A percentile compares a stretch with the other conserved stretches of the same genome.
phyloP scores from a whole-genome alignment of 2,797 vertebrate species.

The Helostoma temminkii region DNA sequence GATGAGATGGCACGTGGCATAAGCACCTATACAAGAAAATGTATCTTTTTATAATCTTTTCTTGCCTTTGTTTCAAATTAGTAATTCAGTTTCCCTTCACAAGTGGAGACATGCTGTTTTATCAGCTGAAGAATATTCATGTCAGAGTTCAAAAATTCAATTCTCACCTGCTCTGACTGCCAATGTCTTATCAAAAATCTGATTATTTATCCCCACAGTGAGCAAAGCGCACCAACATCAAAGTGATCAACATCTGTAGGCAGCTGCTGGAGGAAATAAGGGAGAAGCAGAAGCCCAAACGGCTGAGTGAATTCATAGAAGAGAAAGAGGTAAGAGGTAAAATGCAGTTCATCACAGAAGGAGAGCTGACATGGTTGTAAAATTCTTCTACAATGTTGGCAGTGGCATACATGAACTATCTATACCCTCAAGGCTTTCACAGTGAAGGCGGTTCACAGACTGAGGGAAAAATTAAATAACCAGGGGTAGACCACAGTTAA shows the following conservation, averaged over 20 bases:
- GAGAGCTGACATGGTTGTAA: constrained; percentile 59
- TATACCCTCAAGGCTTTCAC: constrained; percentile 56
- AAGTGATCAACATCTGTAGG: constrained; percentile 53
- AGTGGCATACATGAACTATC: constrained; percentile 48
- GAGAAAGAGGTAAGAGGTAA: constrained; percentile 55
- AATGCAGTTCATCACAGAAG: constrained; percentile 56
- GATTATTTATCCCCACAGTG: constrained; percentile 71
- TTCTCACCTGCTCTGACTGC: constrained; percentile 69
- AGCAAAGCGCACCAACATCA: constrained; percentile 36
- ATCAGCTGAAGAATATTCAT: constrained; percentile 44
- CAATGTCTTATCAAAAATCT: constrained; percentile 62
- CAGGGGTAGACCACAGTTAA: constrained; percentile 69
- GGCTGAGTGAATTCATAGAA: constrained; percentile 30
- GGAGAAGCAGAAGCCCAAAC: constrained; percentile 31
- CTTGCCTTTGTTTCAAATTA: constrained; percentile 63
- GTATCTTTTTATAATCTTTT: constrained; percentile 61
- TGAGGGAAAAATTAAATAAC: constrained; percentile 62
- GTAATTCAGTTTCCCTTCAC: constrained; percentile 62
- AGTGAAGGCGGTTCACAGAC: constrained; percentile 46
- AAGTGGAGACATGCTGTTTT: constrained; percentile 43
- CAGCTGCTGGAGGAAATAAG: constrained; percentile 37
- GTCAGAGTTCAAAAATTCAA: constrained; percentile 70
- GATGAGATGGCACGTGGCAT: constrained; percentile 10
- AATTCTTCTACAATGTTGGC: constrained; percentile 42
- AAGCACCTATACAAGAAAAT: constrained; percentile 42